phyloP scores from a whole-genome alignment of 2,888 invertebrate species.

The Cryptocheilus praepositus region DNA sequence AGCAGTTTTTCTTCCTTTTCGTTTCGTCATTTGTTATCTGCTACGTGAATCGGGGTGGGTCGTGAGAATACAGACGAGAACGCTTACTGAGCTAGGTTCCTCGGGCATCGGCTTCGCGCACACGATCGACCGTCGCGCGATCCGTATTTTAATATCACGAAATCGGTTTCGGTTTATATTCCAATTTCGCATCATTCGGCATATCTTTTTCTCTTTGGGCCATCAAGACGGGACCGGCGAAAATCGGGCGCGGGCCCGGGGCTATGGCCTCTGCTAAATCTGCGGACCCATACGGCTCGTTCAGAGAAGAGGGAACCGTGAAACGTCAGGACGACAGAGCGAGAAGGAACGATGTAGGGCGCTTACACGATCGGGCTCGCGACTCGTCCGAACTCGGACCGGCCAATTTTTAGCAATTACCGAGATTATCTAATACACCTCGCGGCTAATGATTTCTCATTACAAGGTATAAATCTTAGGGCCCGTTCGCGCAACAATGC shows the following conservation, averaged over 20 bases:
- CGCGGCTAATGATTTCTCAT: slow-evolving; percentile 74
- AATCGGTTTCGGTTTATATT: slow-evolving; percentile 34
- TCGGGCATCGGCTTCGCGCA: too few species aligned
- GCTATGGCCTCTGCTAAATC: slow-evolving; percentile 39
- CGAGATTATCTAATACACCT: slow-evolving; percentile 73
- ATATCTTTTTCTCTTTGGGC: slow-evolving; percentile 17
- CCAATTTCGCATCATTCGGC: slow-evolving; percentile 36
- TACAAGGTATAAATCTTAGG: slow-evolving; percentile 73
- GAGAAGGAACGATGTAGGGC: too few species aligned
- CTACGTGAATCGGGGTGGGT: background rate
- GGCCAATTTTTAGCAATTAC: slow-evolving; percentile 72
- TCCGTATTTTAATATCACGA: slow-evolving; percentile 24
- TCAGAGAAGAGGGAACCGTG: background rate
- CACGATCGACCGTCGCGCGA: slow-evolving; percentile 1
- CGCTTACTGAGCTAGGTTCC: too few species aligned
- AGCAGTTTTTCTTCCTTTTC: slow-evolving; percentile 15
- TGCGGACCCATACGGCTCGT: slow-evolving; percentile 5
- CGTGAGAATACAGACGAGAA: slow-evolving; percentile 14
- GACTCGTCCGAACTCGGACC: slow-evolving; percentile 41
- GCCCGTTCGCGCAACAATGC: slow-evolving; percentile 40
- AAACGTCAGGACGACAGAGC: background rate
- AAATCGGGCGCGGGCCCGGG: slow-evolving; percentile 36
- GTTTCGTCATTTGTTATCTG: slow-evolving; percentile 25
- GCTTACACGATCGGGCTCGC: slow-evolving; percentile 44
- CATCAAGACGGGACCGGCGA: slow-evolving; percentile 15